Evolutionary conservation across 2,113 vertebrate genomes (phyloP), one percentile per base, ranked within the genome.

Genomic region (Ptychochromis oligacanthus): DNA sequence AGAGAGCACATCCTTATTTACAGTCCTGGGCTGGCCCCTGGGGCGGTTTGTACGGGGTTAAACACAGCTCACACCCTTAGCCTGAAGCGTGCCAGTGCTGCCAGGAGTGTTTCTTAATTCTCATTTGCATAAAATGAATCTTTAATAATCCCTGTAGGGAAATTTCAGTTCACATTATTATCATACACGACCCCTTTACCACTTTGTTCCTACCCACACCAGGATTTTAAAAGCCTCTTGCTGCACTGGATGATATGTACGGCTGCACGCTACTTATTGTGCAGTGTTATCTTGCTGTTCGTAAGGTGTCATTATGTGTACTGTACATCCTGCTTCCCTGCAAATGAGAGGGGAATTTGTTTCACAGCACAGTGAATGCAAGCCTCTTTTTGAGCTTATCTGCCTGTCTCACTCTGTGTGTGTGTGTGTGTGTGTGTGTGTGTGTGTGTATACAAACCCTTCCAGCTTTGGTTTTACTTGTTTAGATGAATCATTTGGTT

Each of bases 1-100:
- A 80, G 72, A 82, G 70, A 86, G 59, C 84, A 84, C 86, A 87
- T 92, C 89, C 87, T 86, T 93, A 92, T 94, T 93, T 92, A 91
- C 92, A 13, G 57, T 80, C 11, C 72, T 38, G 72, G 31, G 38
- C n/a, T 0, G 26, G 17, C 18, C 60, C 81, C 82, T 49, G 24
- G 54, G 61, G 74, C 38, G 0, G 34, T 54, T 88, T 52, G 67
- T n/a, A 61, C 65, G 36, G 88, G 81, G 82, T 89, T 84, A 86
- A 91, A 89, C 64, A 76, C 40, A 6, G 80, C 3, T 58, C 61
- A 64, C 60, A 17, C 46, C 61, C 4, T 0, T 12, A 79, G 43
- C 70, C 72, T 6, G 10, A 36, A 80, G 72, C 75, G 22, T 81
- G 24, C 28, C 13, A 15, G 36, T 12, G 26, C 79, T 38, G 52